Evolutionary conservation across 2,113 vertebrate species (phyloP).

Genomic region (Cichladusa arquata): DNA sequence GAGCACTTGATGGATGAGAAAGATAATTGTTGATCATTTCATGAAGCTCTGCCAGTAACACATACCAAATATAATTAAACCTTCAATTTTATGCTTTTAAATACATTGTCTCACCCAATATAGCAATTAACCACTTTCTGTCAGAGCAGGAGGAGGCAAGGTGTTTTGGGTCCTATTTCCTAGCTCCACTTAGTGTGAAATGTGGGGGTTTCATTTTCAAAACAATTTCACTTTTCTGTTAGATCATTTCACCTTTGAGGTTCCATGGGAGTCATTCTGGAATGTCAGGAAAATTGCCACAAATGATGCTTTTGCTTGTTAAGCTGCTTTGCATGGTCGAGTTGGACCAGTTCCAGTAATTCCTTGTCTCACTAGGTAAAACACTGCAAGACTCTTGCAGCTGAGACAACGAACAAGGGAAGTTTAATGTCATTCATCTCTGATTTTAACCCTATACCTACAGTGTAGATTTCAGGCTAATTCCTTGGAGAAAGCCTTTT

Average conservation of each 20-base stretch:
- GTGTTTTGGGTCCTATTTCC: background rate
- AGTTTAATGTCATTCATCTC: background rate
- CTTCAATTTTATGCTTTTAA: conserved; percentile 30
- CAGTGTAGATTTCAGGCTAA: background rate
- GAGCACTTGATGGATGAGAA: conserved; percentile 54
- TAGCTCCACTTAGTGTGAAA: background rate
- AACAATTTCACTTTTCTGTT: background rate
- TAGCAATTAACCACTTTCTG: conserved; percentile 4
- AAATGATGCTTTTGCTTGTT: background rate
- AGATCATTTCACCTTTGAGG: background rate
- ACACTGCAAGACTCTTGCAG: background rate
- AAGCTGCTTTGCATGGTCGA: background rate
- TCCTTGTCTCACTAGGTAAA: background rate
- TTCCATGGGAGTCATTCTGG: background rate
- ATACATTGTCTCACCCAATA: conserved; percentile 24
- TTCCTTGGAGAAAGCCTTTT: background rate
- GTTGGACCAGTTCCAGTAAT: background rate
- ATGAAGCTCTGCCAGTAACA: conserved; percentile 39
- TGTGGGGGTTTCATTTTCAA: background rate
- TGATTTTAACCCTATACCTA: background rate
- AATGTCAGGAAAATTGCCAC: background rate
- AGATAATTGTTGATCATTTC: conserved; percentile 67
- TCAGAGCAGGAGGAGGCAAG: background rate
- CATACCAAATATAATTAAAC: conserved; percentile 57
- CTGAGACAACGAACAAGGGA: background rate